Evolutionary conservation across 2,888 invertebrate genomes (phyloP).

Genomic region (Diogma glabrata): DNA sequence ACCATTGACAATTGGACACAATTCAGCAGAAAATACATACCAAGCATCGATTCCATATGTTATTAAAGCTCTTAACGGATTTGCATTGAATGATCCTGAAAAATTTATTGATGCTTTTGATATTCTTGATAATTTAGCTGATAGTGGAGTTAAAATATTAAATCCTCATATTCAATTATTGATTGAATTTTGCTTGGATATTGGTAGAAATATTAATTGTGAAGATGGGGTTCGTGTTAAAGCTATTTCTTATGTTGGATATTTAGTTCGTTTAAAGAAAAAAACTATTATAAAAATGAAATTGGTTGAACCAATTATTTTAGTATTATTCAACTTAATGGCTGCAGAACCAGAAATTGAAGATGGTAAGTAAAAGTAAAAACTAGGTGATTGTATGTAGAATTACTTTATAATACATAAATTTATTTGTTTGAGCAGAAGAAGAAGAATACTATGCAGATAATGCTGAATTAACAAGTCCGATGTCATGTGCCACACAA

Average conservation of each 20-base stretch:
- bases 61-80: conserved; percentile 46
- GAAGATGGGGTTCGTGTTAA: conserved; percentile 53
- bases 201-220: conserved; percentile 44
- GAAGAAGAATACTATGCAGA: conserved; percentile 53
- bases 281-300: conserved; percentile 58
- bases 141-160: conserved; percentile 31
- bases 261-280: conserved; percentile 55
- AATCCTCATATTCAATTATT: conserved; percentile 49
- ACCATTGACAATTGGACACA: conserved; percentile 50
- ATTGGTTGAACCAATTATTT: conserved; percentile 53
- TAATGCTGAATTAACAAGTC: conserved; percentile 48
- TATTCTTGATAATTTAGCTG: conserved; percentile 32
- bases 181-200: conserved; percentile 52
- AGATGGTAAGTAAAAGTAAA: conserved; percentile 47
- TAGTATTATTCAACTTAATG: conserved; percentile 57
- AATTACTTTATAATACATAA: background rate
- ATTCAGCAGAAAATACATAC: conserved; percentile 39
- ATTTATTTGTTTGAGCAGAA: conserved; percentile 22
- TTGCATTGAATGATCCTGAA: conserved; percentile 44
- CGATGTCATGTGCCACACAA: conserved; percentile 58
- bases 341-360: conserved; percentile 48
- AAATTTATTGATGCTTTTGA: conserved; percentile 35
- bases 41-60: conserved; percentile 49
- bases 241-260: conserved; percentile 53
- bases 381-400: too few relatives aligned